Percentiles rank a stretch among this genome's conserved stretches.
phyloP scores from a whole-genome alignment of 2,113 vertebrate species.

The Clinocottus analis region DNA sequence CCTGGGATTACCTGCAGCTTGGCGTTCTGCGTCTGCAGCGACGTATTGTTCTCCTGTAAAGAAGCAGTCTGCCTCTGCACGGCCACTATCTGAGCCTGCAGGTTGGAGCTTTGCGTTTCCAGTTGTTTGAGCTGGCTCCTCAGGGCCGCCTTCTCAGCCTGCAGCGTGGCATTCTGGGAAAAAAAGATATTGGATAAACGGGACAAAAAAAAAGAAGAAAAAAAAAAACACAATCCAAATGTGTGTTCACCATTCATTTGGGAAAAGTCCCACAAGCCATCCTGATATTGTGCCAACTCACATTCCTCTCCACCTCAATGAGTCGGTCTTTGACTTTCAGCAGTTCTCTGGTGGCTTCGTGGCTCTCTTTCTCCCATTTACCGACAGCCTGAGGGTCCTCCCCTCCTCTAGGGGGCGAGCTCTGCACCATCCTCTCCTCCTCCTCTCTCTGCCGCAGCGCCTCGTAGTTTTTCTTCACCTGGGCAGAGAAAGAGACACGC shows the following conservation, averaged over 20 bases:
- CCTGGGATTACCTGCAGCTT: conserved; percentile 90
- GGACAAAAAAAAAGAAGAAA: background rate
- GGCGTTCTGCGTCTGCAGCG: conserved; percentile 96
- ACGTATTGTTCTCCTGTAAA: conserved; percentile 95
- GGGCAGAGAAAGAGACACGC: background rate
- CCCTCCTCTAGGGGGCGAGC: conserved; percentile 86
- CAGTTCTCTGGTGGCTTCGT: conserved; percentile 95
- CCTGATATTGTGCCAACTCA: conserved; percentile 77
- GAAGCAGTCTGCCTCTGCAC: conserved; percentile 95
- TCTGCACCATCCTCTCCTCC: conserved; percentile 94
- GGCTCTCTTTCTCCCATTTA: conserved; percentile 96
- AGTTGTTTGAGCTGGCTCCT: conserved; percentile 96
- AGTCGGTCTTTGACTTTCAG: conserved; percentile 96
- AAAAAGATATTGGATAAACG: conserved; percentile 1
- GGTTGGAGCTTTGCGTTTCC: conserved; percentile 93
- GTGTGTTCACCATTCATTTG: background rate
- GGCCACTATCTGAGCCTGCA: conserved; percentile 96
- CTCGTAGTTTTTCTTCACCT: conserved; percentile 99
- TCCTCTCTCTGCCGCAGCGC: conserved; percentile 97
- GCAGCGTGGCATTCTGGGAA: conserved; percentile 94
- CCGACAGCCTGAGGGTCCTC: conserved; percentile 84
- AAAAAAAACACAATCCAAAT: background rate
- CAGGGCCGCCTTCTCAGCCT: conserved; percentile 96
- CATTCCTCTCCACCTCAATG: conserved; percentile 98
- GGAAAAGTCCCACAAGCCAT: background rate